Conservation (phyloP, 2,797 vertebrate genomes). For the Hemibagrus guttatus region DNA sequence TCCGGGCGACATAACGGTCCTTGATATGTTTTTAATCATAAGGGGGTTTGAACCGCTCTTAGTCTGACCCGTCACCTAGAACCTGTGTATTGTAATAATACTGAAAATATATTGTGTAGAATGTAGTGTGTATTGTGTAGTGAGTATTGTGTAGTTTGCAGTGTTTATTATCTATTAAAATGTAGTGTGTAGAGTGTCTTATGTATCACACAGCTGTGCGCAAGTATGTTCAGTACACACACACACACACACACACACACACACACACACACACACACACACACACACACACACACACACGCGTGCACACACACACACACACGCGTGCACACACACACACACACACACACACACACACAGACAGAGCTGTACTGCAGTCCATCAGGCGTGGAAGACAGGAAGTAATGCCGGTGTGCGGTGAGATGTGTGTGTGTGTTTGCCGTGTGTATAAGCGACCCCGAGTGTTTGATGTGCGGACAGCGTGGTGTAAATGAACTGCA, state of each 20-base stretch:
- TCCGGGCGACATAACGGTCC: too few species aligned
- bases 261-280: slow-evolving; percentile 2
- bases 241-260: neutral
- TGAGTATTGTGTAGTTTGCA: too few species aligned
- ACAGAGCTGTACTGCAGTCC: slow-evolving; percentile 32
- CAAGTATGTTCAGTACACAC: neutral
- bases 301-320: neutral
- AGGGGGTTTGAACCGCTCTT: too few species aligned
- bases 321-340: neutral
- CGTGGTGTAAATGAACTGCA: slow-evolving; percentile 47
- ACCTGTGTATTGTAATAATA: too few species aligned
- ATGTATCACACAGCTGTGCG: too few species aligned
- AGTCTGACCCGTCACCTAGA: too few species aligned
- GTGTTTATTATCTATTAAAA: too few species aligned
- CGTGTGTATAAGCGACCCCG: slow-evolving; percentile 26
- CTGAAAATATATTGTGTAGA: too few species aligned
- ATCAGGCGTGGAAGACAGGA: slow-evolving; percentile 62
- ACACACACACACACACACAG: neutral
- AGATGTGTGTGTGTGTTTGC: slow-evolving; percentile 20
- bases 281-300: neutral
- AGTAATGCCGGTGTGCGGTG: slow-evolving; percentile 48
- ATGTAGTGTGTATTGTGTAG: too few species aligned
- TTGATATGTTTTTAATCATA: too few species aligned
- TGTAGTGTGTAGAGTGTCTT: neutral
- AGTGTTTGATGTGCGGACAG: slow-evolving; percentile 53